A percentile compares a stretch with the other conserved stretches of the same genome.
phyloP scores from a whole-genome alignment of 2,888 invertebrate genomes.

The Drosophila neoperkinsi region DNA sequence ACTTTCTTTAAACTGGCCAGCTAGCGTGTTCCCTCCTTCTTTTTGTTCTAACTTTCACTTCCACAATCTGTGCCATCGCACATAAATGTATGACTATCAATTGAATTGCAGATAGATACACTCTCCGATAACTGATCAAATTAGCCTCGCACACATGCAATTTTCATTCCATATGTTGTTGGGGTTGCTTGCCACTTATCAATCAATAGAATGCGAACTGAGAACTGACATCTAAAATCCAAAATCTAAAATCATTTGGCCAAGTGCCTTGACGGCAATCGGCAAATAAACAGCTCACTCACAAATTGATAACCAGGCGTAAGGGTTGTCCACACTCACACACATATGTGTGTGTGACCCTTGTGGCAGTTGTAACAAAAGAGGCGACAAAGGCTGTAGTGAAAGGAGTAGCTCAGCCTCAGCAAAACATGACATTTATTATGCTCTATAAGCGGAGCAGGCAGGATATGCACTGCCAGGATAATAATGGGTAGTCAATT shows the following conservation, averaged over 20 bases:
- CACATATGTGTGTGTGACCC: conserved; percentile 40
- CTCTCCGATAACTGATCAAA: conserved; percentile 4
- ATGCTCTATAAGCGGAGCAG: conserved; percentile 75
- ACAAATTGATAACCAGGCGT: conserved; percentile 44
- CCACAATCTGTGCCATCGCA: too few relatives aligned
- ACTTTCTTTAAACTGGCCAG: not conserved
- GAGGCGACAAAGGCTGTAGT: conserved; percentile 13
- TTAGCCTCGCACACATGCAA: conserved; percentile 9
- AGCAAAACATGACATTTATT: conserved; percentile 80
- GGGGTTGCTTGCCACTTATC: conserved; percentile 44
- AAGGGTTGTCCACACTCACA: conserved; percentile 45
- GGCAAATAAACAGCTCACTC: conserved; percentile 63
- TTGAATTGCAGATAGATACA: conserved; percentile 18
- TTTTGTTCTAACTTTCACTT: not conserved
- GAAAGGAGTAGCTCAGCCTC: conserved; percentile 65
- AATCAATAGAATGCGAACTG: conserved; percentile 25
- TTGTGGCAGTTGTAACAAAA: conserved; percentile 38
- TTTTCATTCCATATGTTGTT: conserved; percentile 8
- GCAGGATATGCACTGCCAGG: conserved; percentile 45
- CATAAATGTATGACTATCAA: conserved; percentile 5
- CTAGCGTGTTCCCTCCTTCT: not conserved
- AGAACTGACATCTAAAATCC: conserved; percentile 29
- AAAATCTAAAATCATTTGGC: conserved; percentile 39
- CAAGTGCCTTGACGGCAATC: conserved; percentile 51
- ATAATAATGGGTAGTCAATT: conserved; percentile 55